A percentile compares a stretch with the other conserved stretches of the same genome.
phyloP scores from a whole-genome alignment of 2,113 vertebrate genomes.

The Esox niger region DNA sequence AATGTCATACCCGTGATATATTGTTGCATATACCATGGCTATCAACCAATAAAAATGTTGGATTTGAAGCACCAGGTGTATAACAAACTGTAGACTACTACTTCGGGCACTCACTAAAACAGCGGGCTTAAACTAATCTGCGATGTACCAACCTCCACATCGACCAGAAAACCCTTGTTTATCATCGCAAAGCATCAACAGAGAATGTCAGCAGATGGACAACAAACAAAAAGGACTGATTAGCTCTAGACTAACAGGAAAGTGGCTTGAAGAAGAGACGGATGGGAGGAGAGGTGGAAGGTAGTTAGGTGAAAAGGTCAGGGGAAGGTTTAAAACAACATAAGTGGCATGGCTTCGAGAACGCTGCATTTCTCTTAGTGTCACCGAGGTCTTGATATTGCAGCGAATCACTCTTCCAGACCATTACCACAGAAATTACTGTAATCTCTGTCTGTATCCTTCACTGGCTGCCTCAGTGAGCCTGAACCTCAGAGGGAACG shows the following conservation, averaged over 20 bases:
- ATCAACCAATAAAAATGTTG: too few relatives aligned
- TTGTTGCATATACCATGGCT: too few relatives aligned
- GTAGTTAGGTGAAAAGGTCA: slow-evolving; percentile 9
- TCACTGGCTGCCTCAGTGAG: neutral
- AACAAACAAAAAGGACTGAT: slow-evolving; percentile 20
- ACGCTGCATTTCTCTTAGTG: neutral
- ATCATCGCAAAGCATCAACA: neutral
- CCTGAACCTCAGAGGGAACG: neutral
- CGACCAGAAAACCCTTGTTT: slow-evolving; percentile 35
- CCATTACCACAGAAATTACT: slow-evolving; percentile 11
- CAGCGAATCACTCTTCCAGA: neutral
- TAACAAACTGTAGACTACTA: too few relatives aligned
- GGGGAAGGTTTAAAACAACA: neutral
- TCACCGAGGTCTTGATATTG: neutral
- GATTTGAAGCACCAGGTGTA: too few relatives aligned
- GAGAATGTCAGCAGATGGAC: slow-evolving; percentile 9
- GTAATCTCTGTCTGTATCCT: slow-evolving; percentile 9
- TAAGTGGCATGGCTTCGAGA: neutral
- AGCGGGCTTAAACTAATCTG: neutral
- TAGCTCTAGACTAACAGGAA: slow-evolving; percentile 1
- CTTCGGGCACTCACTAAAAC: neutral
- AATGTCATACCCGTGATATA: too few relatives aligned
- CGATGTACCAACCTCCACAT: slow-evolving; percentile 42
- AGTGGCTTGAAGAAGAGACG: neutral
- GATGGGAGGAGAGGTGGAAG: neutral